Evolutionary conservation across 92 coral and sea anemone genomes (phyloP).

Genomic region (Bergia puertoricense): DNA sequence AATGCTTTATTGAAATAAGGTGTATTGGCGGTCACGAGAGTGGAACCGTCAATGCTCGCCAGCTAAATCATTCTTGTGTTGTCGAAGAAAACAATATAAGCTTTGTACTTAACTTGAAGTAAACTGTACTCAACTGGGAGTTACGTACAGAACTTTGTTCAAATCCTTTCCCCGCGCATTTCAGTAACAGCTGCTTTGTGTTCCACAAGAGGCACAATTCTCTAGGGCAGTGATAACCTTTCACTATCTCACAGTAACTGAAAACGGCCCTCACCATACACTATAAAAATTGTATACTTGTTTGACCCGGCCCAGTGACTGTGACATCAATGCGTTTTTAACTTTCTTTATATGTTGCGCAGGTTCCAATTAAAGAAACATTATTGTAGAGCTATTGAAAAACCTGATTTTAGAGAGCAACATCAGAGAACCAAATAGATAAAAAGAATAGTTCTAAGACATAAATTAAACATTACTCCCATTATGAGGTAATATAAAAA

Average conservation of each 20-base stretch:
- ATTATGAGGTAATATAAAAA: constrained; percentile 41
- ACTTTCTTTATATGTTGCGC: constrained; percentile 1
- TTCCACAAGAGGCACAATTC: neutral
- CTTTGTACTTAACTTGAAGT: constrained; percentile 25
- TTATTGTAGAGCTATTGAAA: neutral
- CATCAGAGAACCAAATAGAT: constrained; percentile 11
- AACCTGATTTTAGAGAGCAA: neutral
- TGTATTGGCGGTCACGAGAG: neutral
- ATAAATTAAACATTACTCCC: constrained; percentile 44
- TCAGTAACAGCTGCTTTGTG: neutral
- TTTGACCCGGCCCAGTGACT: neutral
- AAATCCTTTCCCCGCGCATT: neutral
- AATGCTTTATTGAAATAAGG: neutral
- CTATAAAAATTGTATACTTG: neutral
- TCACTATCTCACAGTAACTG: constrained; percentile 20
- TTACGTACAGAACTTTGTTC: neutral
- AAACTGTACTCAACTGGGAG: constrained; percentile 17
- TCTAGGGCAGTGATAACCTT: constrained; percentile 37
- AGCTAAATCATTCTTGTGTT: neutral
- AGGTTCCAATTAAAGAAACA: constrained; percentile 5
- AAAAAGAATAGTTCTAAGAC: constrained; percentile 13
- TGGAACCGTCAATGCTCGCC: too few species aligned
- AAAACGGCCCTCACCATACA: neutral
- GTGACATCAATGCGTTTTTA: constrained; percentile 6
- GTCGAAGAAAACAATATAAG: neutral